Conservation (phyloP, 2,113 vertebrate genomes). For the Acanthochromis polyacanthus region DNA sequence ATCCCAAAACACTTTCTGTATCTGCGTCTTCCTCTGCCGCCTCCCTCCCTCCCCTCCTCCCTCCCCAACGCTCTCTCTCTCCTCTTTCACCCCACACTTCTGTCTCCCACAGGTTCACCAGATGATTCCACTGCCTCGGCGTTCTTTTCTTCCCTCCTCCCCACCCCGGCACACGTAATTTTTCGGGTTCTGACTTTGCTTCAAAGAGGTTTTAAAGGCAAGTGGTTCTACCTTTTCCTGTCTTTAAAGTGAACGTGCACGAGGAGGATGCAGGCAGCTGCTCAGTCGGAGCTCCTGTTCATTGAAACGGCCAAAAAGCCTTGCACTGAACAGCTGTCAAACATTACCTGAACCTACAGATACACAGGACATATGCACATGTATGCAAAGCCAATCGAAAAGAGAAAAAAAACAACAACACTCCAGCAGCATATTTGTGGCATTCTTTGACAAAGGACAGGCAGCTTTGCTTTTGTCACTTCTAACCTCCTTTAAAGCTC, state of each 20-base stretch:
- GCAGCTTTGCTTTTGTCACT: conserved; percentile 30
- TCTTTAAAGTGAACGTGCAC: conserved; percentile 54
- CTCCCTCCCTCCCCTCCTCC: not conserved
- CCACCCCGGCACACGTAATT: conserved; percentile 37
- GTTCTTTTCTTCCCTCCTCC: conserved; percentile 39
- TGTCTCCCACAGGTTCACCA: conserved; percentile 60
- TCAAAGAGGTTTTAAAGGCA: conserved; percentile 70
- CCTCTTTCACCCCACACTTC: conserved; percentile 46
- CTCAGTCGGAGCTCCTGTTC: not conserved
- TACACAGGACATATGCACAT: conserved; percentile 26
- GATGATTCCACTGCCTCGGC: conserved; percentile 61
- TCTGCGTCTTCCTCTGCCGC: conserved; percentile 10
- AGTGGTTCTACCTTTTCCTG: conserved; percentile 59
- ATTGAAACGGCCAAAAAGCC: not conserved
- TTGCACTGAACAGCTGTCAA: conserved; percentile 29
- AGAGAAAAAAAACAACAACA: not conserved
- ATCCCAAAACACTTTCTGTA: conserved; percentile 66
- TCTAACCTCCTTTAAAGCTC: conserved; percentile 26
- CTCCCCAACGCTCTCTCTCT: not conserved
- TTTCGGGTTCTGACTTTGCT: conserved; percentile 48
- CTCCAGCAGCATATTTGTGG: conserved; percentile 4
- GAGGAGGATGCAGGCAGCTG: conserved; percentile 45
- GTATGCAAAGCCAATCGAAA: conserved; percentile 24
- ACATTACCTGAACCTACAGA: conserved; percentile 1
- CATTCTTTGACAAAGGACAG: not conserved